phyloP scores from a whole-genome alignment of 2,113 vertebrate species.

The Mustelus asterias region DNA sequence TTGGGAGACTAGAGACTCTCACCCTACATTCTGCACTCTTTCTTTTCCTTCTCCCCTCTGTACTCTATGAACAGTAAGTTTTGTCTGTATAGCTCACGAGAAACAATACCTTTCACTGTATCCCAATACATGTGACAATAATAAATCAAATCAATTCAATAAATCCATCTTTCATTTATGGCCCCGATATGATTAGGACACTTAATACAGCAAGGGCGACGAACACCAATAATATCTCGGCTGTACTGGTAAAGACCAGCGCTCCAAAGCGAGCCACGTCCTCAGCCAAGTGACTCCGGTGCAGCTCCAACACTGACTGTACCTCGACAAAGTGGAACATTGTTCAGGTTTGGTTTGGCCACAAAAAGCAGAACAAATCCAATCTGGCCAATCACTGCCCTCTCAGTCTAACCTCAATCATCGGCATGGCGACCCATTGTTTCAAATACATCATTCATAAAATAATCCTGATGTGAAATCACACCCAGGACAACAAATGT shows the following conservation, averaged over 20 bases:
- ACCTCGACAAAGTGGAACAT: neutral
- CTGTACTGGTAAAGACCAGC: neutral
- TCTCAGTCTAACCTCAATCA: neutral
- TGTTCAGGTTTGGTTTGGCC: neutral
- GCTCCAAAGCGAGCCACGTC: neutral
- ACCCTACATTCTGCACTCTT: too few relatives aligned
- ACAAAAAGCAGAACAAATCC: neutral
- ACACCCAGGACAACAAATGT: neutral
- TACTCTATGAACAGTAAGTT: too few relatives aligned
- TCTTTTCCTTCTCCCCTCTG: too few relatives aligned
- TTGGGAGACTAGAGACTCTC: too few relatives aligned
- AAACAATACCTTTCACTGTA: too few relatives aligned
- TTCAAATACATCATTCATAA: neutral
- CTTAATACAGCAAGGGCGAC: neutral
- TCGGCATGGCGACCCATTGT: neutral
- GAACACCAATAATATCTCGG: neutral
- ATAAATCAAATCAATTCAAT: too few relatives aligned
- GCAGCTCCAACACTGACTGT: neutral
- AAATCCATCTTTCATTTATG: neutral
- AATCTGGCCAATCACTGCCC: neutral
- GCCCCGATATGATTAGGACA: neutral
- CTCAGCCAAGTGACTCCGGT: neutral
- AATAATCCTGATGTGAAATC: neutral
- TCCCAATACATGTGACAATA: too few relatives aligned
- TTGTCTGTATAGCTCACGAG: too few relatives aligned